Percentiles rank a stretch among this genome's conserved stretches.
Conservation (phyloP, 2,797 vertebrate genomes). For the Limosa lapponica region DNA sequence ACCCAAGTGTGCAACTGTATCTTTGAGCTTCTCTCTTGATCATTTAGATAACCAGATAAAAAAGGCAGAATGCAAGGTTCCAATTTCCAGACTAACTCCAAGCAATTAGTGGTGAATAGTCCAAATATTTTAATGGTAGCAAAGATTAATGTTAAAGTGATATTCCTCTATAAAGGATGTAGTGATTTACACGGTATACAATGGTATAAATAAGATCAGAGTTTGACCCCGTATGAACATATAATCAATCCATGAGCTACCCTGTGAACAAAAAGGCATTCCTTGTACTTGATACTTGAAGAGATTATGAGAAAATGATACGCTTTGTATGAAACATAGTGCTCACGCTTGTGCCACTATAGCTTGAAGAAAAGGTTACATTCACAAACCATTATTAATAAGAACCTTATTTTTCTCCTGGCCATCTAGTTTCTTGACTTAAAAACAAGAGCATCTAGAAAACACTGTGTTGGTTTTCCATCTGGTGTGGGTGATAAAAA, state of each 20-base stretch:
- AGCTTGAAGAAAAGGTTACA: neutral
- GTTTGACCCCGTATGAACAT: neutral
- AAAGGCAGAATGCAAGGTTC: neutral
- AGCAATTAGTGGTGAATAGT: neutral
- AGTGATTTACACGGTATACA: neutral
- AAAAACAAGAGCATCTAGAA: neutral
- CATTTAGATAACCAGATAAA: neutral
- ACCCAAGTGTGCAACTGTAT: neutral
- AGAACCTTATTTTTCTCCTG: neutral
- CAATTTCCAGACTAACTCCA: neutral
- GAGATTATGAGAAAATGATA: neutral
- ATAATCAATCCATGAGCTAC: neutral
- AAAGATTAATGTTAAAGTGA: neutral
- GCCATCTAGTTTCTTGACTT: neutral
- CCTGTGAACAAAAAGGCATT: neutral
- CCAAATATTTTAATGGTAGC: neutral
- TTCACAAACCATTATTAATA: neutral
- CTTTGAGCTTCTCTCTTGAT: neutral
- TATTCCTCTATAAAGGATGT: neutral
- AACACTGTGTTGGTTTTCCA: neutral
- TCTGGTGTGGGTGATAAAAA: neutral
- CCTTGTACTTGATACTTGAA: neutral
- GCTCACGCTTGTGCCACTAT: neutral
- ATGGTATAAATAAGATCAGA: neutral
- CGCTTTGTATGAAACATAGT: neutral